These are phyloP conservation scores for Pseudolycoriella hygida DNA, from an alignment of 2,888 invertebrate genomes.

Conservation along the genomic window DNA sequence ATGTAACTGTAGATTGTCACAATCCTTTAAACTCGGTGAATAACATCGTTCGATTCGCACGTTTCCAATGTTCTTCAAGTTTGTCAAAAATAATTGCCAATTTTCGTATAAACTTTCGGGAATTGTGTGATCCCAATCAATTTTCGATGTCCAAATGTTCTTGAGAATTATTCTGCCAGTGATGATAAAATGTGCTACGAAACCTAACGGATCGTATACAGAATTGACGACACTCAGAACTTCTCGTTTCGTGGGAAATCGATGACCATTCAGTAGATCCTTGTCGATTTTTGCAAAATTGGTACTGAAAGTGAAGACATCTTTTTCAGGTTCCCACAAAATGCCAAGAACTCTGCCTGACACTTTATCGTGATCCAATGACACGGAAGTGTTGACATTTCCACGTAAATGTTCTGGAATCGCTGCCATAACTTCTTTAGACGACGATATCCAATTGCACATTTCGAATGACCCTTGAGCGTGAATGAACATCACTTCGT, in stretches of 20 bases:
- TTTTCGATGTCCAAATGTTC: slow-evolving; percentile 6
- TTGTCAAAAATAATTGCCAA: not conserved
- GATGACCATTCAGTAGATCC: not conserved
- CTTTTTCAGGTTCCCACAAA: not conserved
- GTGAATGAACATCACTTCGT: not conserved
- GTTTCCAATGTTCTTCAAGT: not conserved
- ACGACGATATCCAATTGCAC: not conserved
- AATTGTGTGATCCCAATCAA: slow-evolving; percentile 3
- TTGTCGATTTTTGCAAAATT: not conserved
- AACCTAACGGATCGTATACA: slow-evolving; percentile 8
- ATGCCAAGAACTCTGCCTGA: not conserved
- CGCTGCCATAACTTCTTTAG: not conserved
- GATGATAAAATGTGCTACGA: slow-evolving; percentile 6
- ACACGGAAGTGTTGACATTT: not conserved
- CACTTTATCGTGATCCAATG: not conserved
- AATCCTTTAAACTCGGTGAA: not conserved
- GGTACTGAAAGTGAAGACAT: not conserved
- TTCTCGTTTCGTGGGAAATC: not conserved
- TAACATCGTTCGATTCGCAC: not conserved
- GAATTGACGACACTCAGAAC: not conserved
- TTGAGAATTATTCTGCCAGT: slow-evolving; percentile 6
- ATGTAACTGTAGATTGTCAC: slow-evolving; percentile 7
- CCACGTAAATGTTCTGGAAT: not conserved
- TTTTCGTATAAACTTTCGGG: not conserved
- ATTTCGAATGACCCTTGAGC: not conserved